These are phyloP conservation scores for Triplophysa siluroides DNA, from an alignment of 2,113 vertebrate genomes.

Conservation along the genomic window DNA sequence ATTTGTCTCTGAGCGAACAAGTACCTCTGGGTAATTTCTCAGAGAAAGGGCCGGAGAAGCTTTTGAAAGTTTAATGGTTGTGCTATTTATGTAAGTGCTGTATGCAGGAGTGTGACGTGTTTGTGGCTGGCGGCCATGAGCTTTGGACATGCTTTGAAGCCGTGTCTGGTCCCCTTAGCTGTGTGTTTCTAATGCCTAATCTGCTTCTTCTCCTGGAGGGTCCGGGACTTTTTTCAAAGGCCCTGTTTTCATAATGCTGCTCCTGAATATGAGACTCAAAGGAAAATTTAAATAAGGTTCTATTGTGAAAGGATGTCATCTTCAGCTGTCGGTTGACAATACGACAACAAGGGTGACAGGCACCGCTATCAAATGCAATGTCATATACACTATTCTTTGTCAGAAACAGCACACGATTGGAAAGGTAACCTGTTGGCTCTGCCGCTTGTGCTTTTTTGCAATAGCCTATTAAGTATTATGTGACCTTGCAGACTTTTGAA, in stretches of 20 bases:
- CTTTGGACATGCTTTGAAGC: constrained; percentile 47
- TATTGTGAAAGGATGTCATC: constrained; percentile 37
- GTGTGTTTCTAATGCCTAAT: constrained; percentile 40
- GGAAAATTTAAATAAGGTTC: constrained; percentile 40
- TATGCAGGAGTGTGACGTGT: constrained; percentile 30
- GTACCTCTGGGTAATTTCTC: constrained; percentile 50
- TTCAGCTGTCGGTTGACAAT: constrained; percentile 38
- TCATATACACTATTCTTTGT: constrained; percentile 14
- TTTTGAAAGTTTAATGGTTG: constrained; percentile 54
- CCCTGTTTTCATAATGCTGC: constrained; percentile 40
- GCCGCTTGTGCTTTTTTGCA: no score
- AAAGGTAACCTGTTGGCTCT: no score
- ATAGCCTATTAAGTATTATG: no score
- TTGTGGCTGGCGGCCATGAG: constrained; percentile 37
- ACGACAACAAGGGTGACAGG: constrained; percentile 32
- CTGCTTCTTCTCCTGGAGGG: constrained; percentile 46
- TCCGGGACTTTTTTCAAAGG: constrained; percentile 66
- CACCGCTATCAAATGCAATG: constrained; percentile 31
- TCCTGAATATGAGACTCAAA: constrained; percentile 45
- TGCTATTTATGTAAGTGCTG: constrained; percentile 46
- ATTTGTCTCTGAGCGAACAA: neutral
- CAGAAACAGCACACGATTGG: no score
- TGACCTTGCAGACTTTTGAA: no score
- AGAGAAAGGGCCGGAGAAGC: constrained; percentile 52
- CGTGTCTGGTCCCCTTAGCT: constrained; percentile 31